Conservation (phyloP, 2,797 vertebrate species). For the Pipistrellus nathusii region DNA sequence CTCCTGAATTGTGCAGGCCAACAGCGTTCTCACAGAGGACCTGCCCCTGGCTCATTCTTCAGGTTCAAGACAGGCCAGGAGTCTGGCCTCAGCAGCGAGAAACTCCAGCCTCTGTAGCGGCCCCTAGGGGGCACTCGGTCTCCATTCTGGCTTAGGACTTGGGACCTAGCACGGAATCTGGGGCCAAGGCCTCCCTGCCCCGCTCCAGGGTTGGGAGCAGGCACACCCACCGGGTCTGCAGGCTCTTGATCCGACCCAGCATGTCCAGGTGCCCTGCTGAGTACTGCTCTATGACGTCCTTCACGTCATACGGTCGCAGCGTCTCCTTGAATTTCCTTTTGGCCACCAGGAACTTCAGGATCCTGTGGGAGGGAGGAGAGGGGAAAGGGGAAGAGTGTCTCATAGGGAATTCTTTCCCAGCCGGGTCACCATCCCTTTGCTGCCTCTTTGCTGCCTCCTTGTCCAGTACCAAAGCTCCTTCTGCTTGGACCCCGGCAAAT, state of each 20-base stretch:
- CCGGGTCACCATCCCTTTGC: not conserved
- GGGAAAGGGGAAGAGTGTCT: not conserved
- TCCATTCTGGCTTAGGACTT: not conserved
- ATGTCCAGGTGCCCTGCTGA: slow-evolving; percentile 98
- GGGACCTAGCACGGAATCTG: fast-evolving
- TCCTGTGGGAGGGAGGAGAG: slow-evolving; percentile 86
- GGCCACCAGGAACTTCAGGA: slow-evolving; percentile 98
- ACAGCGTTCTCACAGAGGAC: not conserved
- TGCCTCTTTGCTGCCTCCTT: not conserved
- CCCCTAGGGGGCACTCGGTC: not conserved
- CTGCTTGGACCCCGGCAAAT: not conserved
- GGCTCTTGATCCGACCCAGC: slow-evolving; percentile 98
- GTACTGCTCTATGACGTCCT: slow-evolving; percentile 99
- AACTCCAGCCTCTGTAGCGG: not conserved
- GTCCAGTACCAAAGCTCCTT: not conserved
- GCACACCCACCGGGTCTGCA: slow-evolving; percentile 92
- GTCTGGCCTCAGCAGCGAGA: fast-evolving
- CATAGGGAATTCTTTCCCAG: not conserved
- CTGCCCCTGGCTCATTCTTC: not conserved
- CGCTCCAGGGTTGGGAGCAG: fast-evolving
- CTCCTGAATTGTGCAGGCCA: not conserved
- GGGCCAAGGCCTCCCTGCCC: not conserved
- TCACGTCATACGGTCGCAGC: slow-evolving; percentile 96
- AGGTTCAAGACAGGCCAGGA: not conserved
- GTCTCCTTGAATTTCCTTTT: slow-evolving; percentile 99